phyloP scores from a whole-genome alignment of 2,888 invertebrate genomes.

The Zelleria hepariella region DNA sequence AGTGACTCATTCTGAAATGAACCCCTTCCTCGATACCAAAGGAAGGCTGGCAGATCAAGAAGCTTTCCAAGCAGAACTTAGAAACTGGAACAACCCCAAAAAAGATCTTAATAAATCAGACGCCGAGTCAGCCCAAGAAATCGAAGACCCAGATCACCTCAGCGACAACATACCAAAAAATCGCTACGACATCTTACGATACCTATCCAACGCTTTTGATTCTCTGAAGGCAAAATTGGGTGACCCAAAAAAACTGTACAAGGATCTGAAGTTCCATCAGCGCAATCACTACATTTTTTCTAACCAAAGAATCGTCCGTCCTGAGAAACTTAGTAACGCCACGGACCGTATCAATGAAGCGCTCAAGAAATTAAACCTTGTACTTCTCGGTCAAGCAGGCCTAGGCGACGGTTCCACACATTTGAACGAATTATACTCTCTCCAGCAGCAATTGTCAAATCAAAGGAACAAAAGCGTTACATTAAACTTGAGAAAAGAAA shows the following conservation, averaged over 20 bases:
- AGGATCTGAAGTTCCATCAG: constrained; percentile 53
- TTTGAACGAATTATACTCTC: constrained; percentile 47
- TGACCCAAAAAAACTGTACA: constrained; percentile 57
- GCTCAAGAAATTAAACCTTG: constrained; percentile 68
- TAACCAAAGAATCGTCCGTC: constrained; percentile 42
- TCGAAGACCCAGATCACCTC: constrained; percentile 8
- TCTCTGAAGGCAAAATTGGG: constrained; percentile 59
- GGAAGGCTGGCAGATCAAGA: constrained; percentile 65
- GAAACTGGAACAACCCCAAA: constrained; percentile 38
- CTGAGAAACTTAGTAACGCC: constrained; percentile 36
- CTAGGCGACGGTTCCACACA: constrained; percentile 63
- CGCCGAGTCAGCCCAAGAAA: constrained; percentile 17
- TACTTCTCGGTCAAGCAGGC: constrained; percentile 73
- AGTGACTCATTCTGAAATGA: constrained; percentile 42
- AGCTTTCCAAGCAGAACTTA: constrained; percentile 58
- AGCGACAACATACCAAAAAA: constrained; percentile 44
- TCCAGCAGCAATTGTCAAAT: constrained; percentile 41
- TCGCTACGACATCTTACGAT: constrained; percentile 35
- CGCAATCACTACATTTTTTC: constrained; percentile 50
- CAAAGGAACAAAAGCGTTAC: constrained; percentile 40
- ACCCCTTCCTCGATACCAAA: constrained; percentile 54
- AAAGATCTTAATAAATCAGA: constrained; percentile 14
- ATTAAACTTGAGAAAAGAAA: constrained; percentile 50
- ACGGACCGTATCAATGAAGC: constrained; percentile 52
- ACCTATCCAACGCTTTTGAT: constrained; percentile 40